These are phyloP conservation scores for Willisornis vidua DNA, from an alignment of 2,113 vertebrate genomes.

Conservation along the genomic window DNA sequence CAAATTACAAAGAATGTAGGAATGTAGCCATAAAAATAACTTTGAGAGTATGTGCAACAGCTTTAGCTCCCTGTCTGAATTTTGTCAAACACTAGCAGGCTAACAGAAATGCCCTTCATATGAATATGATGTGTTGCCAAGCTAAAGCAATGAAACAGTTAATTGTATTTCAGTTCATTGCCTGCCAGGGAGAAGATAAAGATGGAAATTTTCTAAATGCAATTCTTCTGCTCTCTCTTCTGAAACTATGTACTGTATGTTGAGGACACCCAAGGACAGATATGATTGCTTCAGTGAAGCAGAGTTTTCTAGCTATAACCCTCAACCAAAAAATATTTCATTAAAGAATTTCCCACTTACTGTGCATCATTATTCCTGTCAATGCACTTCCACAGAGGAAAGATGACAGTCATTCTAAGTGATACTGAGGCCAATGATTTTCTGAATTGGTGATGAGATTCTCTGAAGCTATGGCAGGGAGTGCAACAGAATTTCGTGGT, in stretches of 20 bases:
- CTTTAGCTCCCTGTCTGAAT: neutral
- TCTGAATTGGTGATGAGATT: neutral
- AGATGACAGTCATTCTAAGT: constrained; percentile 34
- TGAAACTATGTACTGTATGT: neutral
- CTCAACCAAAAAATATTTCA: constrained; percentile 42
- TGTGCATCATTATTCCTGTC: constrained; percentile 63
- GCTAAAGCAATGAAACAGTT: neutral
- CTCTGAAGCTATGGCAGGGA: neutral
- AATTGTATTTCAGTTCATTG: constrained; percentile 33
- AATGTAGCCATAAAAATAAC: neutral
- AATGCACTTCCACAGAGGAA: constrained; percentile 33
- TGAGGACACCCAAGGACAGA: constrained; percentile 65
- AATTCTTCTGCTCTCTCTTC: constrained; percentile 29
- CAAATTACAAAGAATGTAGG: neutral
- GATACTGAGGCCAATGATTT: constrained; percentile 9
- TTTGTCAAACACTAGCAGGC: neutral
- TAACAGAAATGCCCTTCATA: neutral
- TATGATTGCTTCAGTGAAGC: constrained; percentile 58
- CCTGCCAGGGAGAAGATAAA: constrained; percentile 42
- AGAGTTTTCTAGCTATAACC: constrained; percentile 19
- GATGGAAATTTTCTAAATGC: constrained; percentile 48
- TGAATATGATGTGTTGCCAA: neutral
- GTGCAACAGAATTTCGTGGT: neutral
- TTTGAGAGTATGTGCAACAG: neutral
- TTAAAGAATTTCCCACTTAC: constrained; percentile 46